Evolutionary conservation across 2,797 vertebrate species (phyloP), one percentile per base, ranked within the genome.

Genomic region (Aselliscus stoliczkanus): DNA sequence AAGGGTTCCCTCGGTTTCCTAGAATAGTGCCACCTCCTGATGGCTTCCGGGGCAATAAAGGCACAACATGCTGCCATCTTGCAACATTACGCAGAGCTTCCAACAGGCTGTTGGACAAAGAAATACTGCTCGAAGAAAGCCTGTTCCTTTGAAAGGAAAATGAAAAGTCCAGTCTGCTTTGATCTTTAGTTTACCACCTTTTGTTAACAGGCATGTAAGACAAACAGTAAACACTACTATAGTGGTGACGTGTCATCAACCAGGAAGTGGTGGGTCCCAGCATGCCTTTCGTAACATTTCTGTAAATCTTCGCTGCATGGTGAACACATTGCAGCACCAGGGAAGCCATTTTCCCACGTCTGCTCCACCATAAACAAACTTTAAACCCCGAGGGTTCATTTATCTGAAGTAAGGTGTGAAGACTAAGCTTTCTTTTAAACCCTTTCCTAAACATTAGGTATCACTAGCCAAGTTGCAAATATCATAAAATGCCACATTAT

Each of bases 221-320:
- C 82, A 90, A 94, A 82, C 65, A 76, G 81, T 93, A 62, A 88
- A 87, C 67, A 73, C 77, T 69, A 75, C 31, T 18, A 14, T 23
- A 42, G 85, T 2, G 39, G 44, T 27, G 44, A 77, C 2, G 0
- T 31, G 90, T 75, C 39, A 37, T 54, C 70, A 64, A 25, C 62
- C 34, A 52, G 23, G 73, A 73, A 50, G 69, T 44, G n/a, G 47
- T 2, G 73, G 54, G 89, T 42, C 83, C 94, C 96, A 79, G 52
- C 79, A 34, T n/a, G 97, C 93, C 62, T 88, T 95, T 97, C 82
- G 54, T 44, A 87, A 86, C 90, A 52, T 87, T 97, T 92, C 90
- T 54, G 81, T 93, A 95, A 84, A 84, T 91, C 92, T 77, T 37
- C 2, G 12, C 75, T 79, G 50, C 42, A 47, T 42, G n/a, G 2